Evolutionary conservation across 1,140 invertebrate genomes (phyloP).

Genomic region (Eriocheir sinensis): DNA sequence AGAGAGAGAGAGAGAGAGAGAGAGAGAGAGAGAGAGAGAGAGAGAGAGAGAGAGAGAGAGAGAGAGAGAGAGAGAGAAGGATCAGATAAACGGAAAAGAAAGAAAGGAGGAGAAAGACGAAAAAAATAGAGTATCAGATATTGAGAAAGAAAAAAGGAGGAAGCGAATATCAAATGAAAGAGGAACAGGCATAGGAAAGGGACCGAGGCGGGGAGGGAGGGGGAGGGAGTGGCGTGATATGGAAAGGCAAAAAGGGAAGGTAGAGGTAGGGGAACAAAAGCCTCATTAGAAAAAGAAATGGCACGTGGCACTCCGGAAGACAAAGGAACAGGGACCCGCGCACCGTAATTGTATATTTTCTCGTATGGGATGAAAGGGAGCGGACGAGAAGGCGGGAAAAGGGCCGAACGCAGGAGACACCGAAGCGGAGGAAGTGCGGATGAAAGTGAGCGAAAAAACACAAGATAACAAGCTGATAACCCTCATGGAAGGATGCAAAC

Average conservation of each 20-base stretch:
- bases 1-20: background rate
- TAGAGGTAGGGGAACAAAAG: no score
- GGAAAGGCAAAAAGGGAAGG: background rate
- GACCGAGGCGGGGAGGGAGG: background rate
- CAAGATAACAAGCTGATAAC: no score
- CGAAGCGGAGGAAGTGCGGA: no score
- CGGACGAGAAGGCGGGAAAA: no score
- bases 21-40: background rate
- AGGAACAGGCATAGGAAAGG: background rate
- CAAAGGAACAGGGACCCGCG: background rate
- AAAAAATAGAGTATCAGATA: background rate
- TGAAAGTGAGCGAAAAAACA: no score
- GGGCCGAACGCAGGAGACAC: no score
- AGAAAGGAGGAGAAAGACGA: background rate
- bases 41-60: no score
- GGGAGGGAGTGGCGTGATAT: background rate
- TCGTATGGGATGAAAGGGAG: background rate
- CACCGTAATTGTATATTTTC: background rate
- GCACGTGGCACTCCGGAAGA: background rate
- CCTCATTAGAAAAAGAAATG: conserved; percentile 60
- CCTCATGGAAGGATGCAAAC: no score
- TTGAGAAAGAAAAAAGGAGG: background rate
- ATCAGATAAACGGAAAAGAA: background rate
- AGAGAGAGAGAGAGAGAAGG: background rate
- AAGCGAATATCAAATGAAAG: background rate